These are phyloP conservation scores for Pogonomyrmex barbatus DNA, from an alignment of 1,140 invertebrate species.

Conservation along the genomic window DNA sequence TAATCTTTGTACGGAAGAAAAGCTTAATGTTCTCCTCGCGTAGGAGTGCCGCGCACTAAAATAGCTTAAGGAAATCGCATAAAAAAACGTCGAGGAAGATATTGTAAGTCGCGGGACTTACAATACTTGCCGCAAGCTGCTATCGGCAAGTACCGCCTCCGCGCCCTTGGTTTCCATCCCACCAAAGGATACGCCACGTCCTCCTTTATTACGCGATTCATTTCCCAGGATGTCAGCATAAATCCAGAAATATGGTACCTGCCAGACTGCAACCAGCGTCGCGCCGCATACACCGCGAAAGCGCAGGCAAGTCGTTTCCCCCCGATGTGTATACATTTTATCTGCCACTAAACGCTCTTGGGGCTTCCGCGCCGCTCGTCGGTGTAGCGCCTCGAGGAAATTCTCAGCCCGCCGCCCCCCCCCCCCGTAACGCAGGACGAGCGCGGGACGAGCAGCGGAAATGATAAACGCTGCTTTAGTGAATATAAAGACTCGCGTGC, in stretches of 20 bases:
- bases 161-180: slow-evolving; percentile 44
- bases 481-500: slow-evolving; percentile 47
- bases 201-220: slow-evolving; percentile 70
- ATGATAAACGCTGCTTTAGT: slow-evolving; percentile 50
- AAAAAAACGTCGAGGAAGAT: not conserved
- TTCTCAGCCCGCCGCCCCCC: slow-evolving; percentile 1
- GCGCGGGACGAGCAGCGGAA: slow-evolving; percentile 3
- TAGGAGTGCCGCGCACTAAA: not conserved
- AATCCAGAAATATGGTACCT: slow-evolving; percentile 74
- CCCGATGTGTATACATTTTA: slow-evolving; percentile 67
- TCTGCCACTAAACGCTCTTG: slow-evolving; percentile 64
- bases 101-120: not conserved
- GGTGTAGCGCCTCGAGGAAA: slow-evolving; percentile 29
- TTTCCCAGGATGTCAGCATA: slow-evolving; percentile 69
- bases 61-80: not conserved
- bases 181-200: slow-evolving; percentile 30
- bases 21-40: not conserved
- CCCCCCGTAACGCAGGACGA: not conserved
- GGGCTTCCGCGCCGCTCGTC: slow-evolving; percentile 23
- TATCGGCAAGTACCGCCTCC: slow-evolving; percentile 44
- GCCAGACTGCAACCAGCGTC: slow-evolving; percentile 50
- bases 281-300: slow-evolving; percentile 45
- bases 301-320: slow-evolving; percentile 44
- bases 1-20: not conserved
- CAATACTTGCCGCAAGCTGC: not conserved